These are phyloP conservation scores for Xanthorhoe designata DNA, from an alignment of 2,888 invertebrate genomes.

Conservation along the genomic window DNA sequence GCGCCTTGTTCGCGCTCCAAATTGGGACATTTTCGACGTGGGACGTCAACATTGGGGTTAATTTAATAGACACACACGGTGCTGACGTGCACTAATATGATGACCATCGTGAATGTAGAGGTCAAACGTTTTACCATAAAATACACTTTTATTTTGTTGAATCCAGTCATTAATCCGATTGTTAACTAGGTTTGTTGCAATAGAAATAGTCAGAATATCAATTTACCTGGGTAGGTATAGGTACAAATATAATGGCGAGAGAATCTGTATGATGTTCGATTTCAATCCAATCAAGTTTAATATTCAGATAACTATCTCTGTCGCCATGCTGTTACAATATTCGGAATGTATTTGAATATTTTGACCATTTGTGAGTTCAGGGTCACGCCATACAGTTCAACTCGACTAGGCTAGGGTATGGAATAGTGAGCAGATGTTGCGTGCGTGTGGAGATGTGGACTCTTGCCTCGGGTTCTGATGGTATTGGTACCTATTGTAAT, in stretches of 20 bases:
- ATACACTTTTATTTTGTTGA: too few species aligned
- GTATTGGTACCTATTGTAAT: too few species aligned
- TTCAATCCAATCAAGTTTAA: background rate
- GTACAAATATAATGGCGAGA: background rate
- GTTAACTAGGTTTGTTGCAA: background rate
- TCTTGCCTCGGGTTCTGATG: background rate
- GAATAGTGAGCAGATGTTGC: background rate
- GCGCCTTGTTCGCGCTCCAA: conserved; percentile 17
- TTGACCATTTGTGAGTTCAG: background rate
- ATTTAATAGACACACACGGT: conserved; percentile 34
- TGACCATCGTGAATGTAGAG: conserved; percentile 5
- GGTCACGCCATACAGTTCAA: background rate
- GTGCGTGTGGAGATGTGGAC: background rate
- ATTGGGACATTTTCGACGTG: conserved; percentile 30
- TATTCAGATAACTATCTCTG: background rate
- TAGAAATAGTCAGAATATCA: background rate
- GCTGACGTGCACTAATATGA: conserved; percentile 31
- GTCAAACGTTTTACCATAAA: conserved; percentile 1
- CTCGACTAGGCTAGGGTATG: background rate
- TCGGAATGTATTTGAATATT: background rate
- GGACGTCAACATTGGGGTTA: conserved; percentile 33
- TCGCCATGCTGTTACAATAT: background rate
- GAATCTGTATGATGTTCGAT: background rate
- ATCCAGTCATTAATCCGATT: too few species aligned
- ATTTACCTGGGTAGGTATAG: background rate